These are phyloP conservation scores for Anaspis maculata DNA, from an alignment of 2,888 invertebrate genomes.

Conservation along the genomic window DNA sequence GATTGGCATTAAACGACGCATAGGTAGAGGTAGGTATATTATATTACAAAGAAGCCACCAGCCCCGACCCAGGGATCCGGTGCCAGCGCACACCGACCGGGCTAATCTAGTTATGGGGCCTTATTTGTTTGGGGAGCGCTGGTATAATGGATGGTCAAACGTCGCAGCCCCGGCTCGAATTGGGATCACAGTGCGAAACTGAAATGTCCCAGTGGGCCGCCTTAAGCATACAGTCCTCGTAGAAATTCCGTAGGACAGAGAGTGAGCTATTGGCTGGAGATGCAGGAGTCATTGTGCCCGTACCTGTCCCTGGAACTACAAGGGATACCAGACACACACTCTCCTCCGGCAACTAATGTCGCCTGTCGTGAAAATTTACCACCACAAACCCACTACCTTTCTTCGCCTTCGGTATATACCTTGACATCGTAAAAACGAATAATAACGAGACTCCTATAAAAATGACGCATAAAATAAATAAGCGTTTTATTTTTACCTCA, in stretches of 20 bases:
- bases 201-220: constrained; percentile 36
- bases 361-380: constrained; percentile 30
- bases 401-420: constrained; percentile 7
- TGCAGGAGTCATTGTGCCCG: constrained; percentile 23
- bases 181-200: constrained; percentile 37
- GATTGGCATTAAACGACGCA: constrained; percentile 9
- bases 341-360: constrained; percentile 26
- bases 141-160: constrained; percentile 37
- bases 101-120: constrained; percentile 26
- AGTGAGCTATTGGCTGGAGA: constrained; percentile 29
- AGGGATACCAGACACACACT: constrained; percentile 20
- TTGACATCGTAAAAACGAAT: constrained; percentile 9
- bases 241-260: constrained; percentile 29
- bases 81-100: constrained; percentile 16
- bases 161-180: constrained; percentile 35
- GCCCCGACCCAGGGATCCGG: no score
- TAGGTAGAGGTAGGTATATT: no score
- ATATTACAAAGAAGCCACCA: no score
- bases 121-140: constrained; percentile 31
- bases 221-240: constrained; percentile 30
- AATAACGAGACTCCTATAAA: no score
- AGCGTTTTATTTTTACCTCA: no score
- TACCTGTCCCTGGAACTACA: constrained; percentile 24
- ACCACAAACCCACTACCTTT: constrained; percentile 19
- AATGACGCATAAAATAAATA: no score